A percentile compares a stretch with the other conserved stretches of the same genome.
These are phyloP conservation scores for Zaprionus gabonicus DNA, from an alignment of 1,140 invertebrate genomes.

Conservation along the genomic window DNA sequence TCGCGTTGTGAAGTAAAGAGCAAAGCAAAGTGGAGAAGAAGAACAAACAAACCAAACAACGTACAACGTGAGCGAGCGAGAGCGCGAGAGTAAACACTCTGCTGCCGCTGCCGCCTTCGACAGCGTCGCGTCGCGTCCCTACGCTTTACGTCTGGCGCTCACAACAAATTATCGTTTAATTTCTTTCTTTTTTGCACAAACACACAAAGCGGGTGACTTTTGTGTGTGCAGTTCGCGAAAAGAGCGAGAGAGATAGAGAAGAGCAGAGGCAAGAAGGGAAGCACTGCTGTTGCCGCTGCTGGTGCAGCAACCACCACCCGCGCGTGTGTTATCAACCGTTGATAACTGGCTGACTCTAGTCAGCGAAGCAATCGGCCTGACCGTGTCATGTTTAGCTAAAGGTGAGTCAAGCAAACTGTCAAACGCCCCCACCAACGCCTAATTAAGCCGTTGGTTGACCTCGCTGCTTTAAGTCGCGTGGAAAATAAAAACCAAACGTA, in stretches of 20 bases:
- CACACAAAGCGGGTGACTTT: constrained; percentile 64
- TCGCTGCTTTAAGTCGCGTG: constrained; percentile 49
- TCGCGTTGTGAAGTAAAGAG: constrained; percentile 52
- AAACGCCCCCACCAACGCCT: constrained; percentile 23
- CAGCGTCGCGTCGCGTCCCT: constrained; percentile 20
- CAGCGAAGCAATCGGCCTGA: neutral
- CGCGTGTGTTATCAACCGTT: constrained; percentile 46
- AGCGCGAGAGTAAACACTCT: constrained; percentile 37
- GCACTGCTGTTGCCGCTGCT: constrained; percentile 12
- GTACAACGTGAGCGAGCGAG: constrained; percentile 32
- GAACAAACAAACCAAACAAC: constrained; percentile 59
- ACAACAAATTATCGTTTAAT: constrained; percentile 79
- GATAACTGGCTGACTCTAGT: constrained; percentile 40
- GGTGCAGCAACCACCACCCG: constrained; percentile 34
- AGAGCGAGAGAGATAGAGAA: constrained; percentile 20
- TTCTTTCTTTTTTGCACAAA: constrained; percentile 71
- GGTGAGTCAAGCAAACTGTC: constrained; percentile 50
- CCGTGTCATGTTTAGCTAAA: constrained; percentile 57
- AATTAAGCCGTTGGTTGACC: constrained; percentile 42
- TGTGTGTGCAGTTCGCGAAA: constrained; percentile 30
- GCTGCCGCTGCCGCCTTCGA: constrained; percentile 19
- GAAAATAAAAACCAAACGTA: constrained; percentile 63
- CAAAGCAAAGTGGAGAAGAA: constrained; percentile 51
- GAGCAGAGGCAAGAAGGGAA: constrained; percentile 6
- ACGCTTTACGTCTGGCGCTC: constrained; percentile 32